Evolutionary conservation across 2,113 vertebrate genomes (phyloP).

Genomic region (Mobula hypostoma): DNA sequence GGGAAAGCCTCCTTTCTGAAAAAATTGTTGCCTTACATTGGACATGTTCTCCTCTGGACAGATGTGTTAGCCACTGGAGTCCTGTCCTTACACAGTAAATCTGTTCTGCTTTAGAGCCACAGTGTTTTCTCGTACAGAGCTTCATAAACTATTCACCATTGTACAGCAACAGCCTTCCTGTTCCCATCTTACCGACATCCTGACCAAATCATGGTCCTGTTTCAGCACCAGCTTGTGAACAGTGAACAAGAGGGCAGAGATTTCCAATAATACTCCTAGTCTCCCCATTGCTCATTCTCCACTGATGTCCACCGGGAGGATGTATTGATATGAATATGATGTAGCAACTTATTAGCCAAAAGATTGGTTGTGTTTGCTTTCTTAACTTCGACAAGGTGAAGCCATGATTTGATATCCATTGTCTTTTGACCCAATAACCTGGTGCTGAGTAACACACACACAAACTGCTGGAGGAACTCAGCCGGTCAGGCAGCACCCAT

Average conservation of each 20-base stretch:
- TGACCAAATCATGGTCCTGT: not conserved
- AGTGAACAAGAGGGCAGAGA: not conserved
- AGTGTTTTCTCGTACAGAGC: not conserved
- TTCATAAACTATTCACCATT: not conserved
- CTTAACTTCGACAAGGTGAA: not conserved
- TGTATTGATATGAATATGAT: not conserved
- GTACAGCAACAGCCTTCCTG: not conserved
- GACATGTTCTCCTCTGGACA: not conserved
- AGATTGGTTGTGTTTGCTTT: not conserved
- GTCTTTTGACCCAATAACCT: not conserved
- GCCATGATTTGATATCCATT: not conserved
- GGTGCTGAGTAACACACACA: not conserved
- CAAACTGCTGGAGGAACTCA: too few species aligned
- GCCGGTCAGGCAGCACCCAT: too few species aligned
- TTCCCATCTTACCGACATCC: not conserved
- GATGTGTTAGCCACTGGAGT: not conserved
- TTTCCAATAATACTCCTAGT: not conserved
- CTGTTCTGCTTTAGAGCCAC: not conserved
- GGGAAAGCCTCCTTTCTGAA: not conserved
- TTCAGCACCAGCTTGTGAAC: not conserved
- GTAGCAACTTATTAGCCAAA: not conserved
- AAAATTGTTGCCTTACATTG: not conserved
- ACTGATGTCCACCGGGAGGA: too few species aligned
- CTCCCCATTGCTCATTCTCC: too few species aligned
- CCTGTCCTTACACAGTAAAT: not conserved